Evolutionary conservation across 1,140 invertebrate genomes (phyloP), one percentile per base, ranked within the genome.

Genomic region (Cotesia typhae): DNA sequence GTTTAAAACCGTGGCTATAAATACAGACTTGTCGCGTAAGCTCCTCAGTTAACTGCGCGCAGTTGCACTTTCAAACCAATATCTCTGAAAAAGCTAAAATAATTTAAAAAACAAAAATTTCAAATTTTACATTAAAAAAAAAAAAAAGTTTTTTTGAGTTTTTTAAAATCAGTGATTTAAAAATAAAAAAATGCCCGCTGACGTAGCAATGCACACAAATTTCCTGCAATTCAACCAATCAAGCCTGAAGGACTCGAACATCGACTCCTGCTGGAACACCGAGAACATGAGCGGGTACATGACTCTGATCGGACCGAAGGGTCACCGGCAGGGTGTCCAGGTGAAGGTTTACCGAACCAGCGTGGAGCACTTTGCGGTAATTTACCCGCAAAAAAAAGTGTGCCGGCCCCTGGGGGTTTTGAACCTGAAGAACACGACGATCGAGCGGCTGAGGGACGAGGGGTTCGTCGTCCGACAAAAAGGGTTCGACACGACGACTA

Each of bases 311-410:
- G 88, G 89, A 0, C 88, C 89, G 17, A 88, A 87, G 63, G 89
- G 89, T 69, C 86, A 89, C 65, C 85, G 88, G 3, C 90, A 91
- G 81, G 86, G 88, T 72, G 89, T 92, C 0, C 87, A 91, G 74
- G 90, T 91, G 47, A 90, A 90, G 73, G 90, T 92, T 6, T 92
- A 92, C 80, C 87, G 89, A 51, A 92, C 91, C 1, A 90, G 90
- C 38, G 82, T 90, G 68, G 91, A 91, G 76, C 91, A 92, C 76
- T 92, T 92, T 78, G 90, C 90, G 0, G 90, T 91, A 0, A 88
- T 92, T 36, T 92, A 91, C 71, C 91, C 91, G 2, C 89, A 90
- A 79, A 91, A 91, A 79, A 89, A 90, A 74, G 84, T 91, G 1
- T 89, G 89, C 71, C 89, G 90, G 72, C 89, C 91, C 0, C 81